phyloP scores from a whole-genome alignment of 2,888 invertebrate species.

The Meghimatium bilineatum region DNA sequence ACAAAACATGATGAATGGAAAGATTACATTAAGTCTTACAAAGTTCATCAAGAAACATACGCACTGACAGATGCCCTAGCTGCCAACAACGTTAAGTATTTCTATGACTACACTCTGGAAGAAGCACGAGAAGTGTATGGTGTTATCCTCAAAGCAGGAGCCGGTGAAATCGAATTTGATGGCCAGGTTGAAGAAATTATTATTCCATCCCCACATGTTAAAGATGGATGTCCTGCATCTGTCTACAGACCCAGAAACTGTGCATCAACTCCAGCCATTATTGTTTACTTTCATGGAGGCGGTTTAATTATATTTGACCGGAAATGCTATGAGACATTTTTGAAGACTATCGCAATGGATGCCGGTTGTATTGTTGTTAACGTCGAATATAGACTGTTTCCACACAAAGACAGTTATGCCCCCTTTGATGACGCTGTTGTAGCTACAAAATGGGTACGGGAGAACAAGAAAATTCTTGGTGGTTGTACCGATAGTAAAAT shows the following conservation, averaged over 20 bases:
- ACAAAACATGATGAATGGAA: conserved; percentile 1
- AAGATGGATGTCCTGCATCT: conserved; percentile 13
- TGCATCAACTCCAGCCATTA: conserved; percentile 5
- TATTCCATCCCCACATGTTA: conserved; percentile 5
- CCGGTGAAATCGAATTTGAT: conserved; percentile 5
- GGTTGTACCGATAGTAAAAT: conserved; percentile 25
- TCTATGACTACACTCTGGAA: background rate
- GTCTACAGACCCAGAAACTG: conserved; percentile 15
- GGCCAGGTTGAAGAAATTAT: conserved; percentile 5
- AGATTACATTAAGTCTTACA: background rate
- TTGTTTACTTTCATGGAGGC: conserved; percentile 33
- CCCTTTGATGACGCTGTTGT: conserved; percentile 44
- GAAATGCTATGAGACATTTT: background rate
- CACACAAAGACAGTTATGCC: conserved; percentile 22
- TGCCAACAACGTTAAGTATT: background rate
- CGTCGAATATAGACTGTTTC: conserved; percentile 50
- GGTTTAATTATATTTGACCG: background rate
- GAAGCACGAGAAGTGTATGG: background rate
- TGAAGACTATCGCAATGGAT: conserved; percentile 32
- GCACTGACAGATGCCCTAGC: background rate
- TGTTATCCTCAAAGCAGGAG: background rate
- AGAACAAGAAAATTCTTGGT: conserved; percentile 29
- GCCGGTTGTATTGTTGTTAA: conserved; percentile 40
- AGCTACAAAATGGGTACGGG: conserved; percentile 44
- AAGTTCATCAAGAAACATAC: conserved; percentile 10